Conservation (phyloP, 2,113 vertebrate species). For the Danio rerio region DNA sequence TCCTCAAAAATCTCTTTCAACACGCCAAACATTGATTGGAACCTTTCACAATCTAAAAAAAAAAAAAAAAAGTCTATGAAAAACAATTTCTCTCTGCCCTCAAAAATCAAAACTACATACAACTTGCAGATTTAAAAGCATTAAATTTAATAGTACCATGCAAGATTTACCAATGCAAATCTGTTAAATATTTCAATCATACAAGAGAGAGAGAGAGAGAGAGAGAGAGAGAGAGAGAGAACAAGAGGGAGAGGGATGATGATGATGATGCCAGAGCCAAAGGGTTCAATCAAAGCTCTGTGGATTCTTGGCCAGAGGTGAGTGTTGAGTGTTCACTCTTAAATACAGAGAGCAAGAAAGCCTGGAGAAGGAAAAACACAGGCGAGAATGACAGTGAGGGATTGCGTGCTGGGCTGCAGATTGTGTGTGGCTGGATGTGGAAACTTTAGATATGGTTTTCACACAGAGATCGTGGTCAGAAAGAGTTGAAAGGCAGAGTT, state of each 20-base stretch:
- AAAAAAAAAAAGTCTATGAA: too few relatives aligned
- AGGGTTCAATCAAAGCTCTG: conserved; percentile 22
- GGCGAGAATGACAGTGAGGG: conserved; percentile 21
- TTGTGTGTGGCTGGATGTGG: not conserved
- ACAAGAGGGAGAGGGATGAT: not conserved
- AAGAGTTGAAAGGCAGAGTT: not conserved
- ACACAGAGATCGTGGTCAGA: not conserved
- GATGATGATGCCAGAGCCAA: conserved; percentile 6
- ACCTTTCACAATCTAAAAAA: too few relatives aligned
- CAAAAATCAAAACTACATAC: too few relatives aligned
- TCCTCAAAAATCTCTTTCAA: too few relatives aligned
- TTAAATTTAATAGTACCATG: too few relatives aligned
- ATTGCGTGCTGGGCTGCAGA: not conserved
- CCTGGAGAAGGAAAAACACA: not conserved
- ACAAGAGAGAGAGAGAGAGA: too few relatives aligned
- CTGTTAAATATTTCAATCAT: too few relatives aligned
- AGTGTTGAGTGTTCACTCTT: conserved; percentile 21
- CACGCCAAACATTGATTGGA: too few relatives aligned
- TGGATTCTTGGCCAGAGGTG: conserved; percentile 27
- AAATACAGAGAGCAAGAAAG: not conserved
- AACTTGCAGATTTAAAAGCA: too few relatives aligned
- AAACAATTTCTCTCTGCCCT: too few relatives aligned
- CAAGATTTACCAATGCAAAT: too few relatives aligned
- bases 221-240: not conserved
- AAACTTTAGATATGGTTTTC: not conserved